Evolutionary conservation across 2,797 vertebrate genomes (phyloP).

Genomic region (Gymnodraco acuticeps): DNA sequence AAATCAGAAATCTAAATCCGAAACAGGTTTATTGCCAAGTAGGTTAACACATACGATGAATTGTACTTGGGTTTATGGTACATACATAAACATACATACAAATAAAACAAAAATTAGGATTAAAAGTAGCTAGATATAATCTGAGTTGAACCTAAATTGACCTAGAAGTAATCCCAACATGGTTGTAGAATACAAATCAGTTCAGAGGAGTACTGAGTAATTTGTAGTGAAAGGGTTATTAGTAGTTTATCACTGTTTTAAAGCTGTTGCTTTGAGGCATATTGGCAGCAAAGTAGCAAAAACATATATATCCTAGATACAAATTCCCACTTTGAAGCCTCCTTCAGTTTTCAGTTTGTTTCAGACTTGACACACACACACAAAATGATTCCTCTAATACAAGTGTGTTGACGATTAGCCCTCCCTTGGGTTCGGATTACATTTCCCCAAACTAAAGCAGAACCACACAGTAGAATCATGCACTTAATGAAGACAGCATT

Average conservation of each 20-base stretch:
- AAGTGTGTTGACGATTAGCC: slow-evolving; percentile 67
- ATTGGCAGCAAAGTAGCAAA: slow-evolving; percentile 18
- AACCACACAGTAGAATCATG: slow-evolving; percentile 50
- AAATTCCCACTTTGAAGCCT: neutral
- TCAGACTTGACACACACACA: slow-evolving; percentile 24
- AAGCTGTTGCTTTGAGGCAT: slow-evolving; percentile 23
- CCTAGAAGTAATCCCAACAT: neutral
- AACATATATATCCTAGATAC: slow-evolving; percentile 7
- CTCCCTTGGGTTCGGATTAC: slow-evolving; percentile 53
- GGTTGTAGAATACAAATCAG: neutral
- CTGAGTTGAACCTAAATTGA: too few species aligned
- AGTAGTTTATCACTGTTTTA: neutral
- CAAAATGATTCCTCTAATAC: slow-evolving; percentile 35
- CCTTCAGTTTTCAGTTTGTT: slow-evolving; percentile 49
- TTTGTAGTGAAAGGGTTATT: neutral
- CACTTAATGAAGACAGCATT: slow-evolving; percentile 44
- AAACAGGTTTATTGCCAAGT: too few species aligned
- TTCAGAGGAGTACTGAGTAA: neutral
- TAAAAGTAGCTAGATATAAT: too few species aligned
- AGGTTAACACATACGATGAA: too few species aligned
- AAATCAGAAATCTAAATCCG: too few species aligned
- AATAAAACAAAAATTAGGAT: too few species aligned
- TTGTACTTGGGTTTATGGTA: too few species aligned
- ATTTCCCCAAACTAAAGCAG: slow-evolving; percentile 59
- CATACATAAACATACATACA: too few species aligned